phyloP scores from a whole-genome alignment of 2,797 vertebrate species.

The Eremophila alpestris region DNA sequence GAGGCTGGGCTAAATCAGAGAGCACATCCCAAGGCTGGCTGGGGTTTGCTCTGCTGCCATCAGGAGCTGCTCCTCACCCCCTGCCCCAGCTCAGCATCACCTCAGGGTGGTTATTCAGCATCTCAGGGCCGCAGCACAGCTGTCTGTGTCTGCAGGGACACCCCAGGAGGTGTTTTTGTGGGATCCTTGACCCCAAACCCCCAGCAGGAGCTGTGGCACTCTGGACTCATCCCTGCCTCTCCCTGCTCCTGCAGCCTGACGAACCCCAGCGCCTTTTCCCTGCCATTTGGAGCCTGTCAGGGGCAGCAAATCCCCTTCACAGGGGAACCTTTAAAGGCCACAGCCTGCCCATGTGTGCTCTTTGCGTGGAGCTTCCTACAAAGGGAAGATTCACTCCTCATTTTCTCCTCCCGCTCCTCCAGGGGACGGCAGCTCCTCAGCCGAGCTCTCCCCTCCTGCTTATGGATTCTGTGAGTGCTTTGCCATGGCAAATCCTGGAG shows the following conservation, averaged over 20 bases:
- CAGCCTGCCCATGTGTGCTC: background rate
- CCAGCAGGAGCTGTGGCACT: background rate
- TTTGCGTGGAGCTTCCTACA: background rate
- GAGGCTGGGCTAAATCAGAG: background rate
- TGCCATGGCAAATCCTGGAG: constrained; percentile 72
- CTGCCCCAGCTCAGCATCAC: background rate
- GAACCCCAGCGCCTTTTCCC: background rate
- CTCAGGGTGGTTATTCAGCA: background rate
- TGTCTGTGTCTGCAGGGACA: background rate
- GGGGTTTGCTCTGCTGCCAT: background rate
- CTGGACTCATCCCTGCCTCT: background rate
- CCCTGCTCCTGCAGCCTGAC: background rate
- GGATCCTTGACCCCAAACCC: background rate
- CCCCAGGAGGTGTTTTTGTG: accelerated
- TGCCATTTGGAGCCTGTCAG: background rate
- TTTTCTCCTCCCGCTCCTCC: constrained; percentile 14
- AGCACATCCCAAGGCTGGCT: background rate
- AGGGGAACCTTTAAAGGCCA: background rate
- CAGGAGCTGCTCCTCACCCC: background rate
- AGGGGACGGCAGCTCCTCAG: constrained; percentile 17
- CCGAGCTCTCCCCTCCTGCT: constrained; percentile 41
- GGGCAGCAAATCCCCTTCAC: background rate
- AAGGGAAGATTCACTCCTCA: background rate
- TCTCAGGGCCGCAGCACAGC: background rate
- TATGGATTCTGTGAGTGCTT: constrained; percentile 64